Conservation (phyloP, 2,888 invertebrate genomes). For the Dinocampus coccinellae region DNA sequence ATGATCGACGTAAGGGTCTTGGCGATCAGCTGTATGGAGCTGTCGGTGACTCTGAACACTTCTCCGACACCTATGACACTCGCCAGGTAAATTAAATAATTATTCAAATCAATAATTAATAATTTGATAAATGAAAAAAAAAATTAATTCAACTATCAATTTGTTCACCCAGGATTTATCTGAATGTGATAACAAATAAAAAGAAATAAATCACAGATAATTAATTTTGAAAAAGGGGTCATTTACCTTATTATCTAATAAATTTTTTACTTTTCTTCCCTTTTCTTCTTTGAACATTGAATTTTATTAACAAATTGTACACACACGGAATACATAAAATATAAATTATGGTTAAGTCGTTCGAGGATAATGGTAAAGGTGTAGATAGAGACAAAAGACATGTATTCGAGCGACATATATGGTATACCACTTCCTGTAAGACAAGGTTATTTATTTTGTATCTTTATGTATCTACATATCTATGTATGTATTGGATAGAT, state of each 20-base stretch:
- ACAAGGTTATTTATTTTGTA: constrained; percentile 50
- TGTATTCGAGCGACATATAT: constrained; percentile 46
- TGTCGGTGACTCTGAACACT: constrained; percentile 59
- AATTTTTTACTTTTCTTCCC: no score
- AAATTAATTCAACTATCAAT: no score
- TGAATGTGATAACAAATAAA: no score
- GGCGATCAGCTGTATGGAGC: constrained; percentile 51
- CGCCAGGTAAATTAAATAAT: constrained; percentile 61
- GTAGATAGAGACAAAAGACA: neutral
- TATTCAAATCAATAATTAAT: no score
- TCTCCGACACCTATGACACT: constrained; percentile 61
- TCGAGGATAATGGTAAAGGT: constrained; percentile 8
- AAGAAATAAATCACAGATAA: neutral
- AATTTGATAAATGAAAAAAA: no score
- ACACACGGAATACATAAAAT: neutral
- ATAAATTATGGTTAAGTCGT: constrained; percentile 21
- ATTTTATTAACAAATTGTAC: constrained; percentile 1
- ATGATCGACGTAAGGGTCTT: constrained; percentile 62
- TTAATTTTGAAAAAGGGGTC: neutral
- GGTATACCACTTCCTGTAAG: constrained; percentile 55
- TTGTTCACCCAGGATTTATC: no score
- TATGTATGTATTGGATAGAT: neutral
- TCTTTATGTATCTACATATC: constrained; percentile 23
- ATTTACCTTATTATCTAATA: no score
- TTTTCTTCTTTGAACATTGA: neutral